phyloP scores from a whole-genome alignment of 2,797 vertebrate species.

The Dendrocincla tyrannina region DNA sequence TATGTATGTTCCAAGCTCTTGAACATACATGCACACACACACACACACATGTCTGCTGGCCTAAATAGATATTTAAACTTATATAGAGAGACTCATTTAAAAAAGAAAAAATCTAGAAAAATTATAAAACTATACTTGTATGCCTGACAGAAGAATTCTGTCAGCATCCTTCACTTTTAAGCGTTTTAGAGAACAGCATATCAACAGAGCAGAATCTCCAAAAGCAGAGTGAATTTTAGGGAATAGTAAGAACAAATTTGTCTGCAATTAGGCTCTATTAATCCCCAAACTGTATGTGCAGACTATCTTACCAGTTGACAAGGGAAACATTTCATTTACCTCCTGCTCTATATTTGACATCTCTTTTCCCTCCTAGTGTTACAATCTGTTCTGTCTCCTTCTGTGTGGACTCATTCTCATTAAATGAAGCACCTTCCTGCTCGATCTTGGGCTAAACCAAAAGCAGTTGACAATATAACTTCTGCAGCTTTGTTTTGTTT shows the following conservation, averaged over 20 bases:
- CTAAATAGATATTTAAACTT: not conserved
- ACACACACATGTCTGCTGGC: not conserved
- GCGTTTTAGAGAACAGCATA: not conserved
- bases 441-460: not conserved
- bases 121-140: not conserved
- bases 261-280: not conserved
- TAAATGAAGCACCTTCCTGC: not conserved
- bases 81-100: not conserved
- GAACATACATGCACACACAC: accelerated
- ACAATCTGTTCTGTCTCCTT: not conserved
- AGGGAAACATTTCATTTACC: not conserved
- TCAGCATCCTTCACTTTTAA: not conserved
- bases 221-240: not conserved
- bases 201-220: not conserved
- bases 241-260: not conserved
- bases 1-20: not conserved
- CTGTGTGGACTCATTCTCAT: not conserved
- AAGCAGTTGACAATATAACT: not conserved
- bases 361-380: not conserved
- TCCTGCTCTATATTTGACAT: not conserved
- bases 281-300: not conserved
- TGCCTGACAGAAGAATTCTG: not conserved
- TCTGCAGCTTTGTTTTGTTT: not conserved
- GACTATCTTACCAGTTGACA: not conserved
- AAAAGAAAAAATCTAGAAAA: not conserved